These are phyloP conservation scores for Periphyllus acericola DNA, from an alignment of 2,888 invertebrate species.

Conservation along the genomic window DNA sequence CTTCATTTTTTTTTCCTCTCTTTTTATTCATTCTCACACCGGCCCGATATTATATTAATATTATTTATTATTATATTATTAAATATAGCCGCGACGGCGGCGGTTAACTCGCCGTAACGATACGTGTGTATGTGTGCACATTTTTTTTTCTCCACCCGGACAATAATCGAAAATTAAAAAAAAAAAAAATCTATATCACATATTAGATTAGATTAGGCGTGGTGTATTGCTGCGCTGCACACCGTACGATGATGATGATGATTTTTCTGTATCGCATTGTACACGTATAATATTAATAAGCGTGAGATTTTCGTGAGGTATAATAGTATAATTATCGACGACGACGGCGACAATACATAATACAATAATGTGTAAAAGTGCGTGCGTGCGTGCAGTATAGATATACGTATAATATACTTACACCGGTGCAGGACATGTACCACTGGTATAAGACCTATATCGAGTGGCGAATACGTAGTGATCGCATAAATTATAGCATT, in stretches of 20 bases:
- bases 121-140: neutral
- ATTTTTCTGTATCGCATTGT: neutral
- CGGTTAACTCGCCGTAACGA: constrained; percentile 32
- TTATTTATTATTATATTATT: constrained; percentile 44
- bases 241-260: neutral
- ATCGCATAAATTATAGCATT: no score
- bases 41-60: constrained; percentile 16
- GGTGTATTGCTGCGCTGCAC: neutral
- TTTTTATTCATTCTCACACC: constrained; percentile 23
- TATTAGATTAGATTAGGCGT: constrained; percentile 36
- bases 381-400: neutral
- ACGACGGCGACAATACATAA: neutral
- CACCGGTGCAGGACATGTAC: no score
- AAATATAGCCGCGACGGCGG: neutral
- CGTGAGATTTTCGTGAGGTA: constrained; percentile 12
- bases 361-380: neutral
- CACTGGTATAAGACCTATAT: no score
- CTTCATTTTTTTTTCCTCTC: constrained; percentile 7
- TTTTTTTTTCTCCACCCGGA: neutral
- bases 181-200: neutral
- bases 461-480: no score
- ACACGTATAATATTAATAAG: neutral
- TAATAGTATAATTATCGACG: neutral
- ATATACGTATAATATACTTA: neutral
- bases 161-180: neutral